Evolutionary conservation across 2,797 vertebrate species (phyloP).

Genomic region (Galago senegalensis): DNA sequence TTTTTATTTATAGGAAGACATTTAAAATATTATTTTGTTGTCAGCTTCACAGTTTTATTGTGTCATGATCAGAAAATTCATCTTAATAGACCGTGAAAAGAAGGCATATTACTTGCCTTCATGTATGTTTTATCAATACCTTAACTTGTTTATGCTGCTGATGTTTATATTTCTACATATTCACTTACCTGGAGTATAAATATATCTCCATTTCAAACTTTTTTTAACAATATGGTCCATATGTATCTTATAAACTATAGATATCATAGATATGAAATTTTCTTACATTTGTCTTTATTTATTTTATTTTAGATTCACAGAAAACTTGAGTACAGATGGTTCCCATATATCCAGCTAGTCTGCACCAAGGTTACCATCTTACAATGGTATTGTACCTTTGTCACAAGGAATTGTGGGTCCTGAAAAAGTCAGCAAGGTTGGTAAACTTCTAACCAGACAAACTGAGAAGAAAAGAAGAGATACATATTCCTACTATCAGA

Average conservation of each 20-base stretch:
- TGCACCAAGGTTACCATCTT: background rate
- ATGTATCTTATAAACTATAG: background rate
- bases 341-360: background rate
- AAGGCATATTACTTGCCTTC: background rate
- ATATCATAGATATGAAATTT: background rate
- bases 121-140: background rate
- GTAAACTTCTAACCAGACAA: background rate
- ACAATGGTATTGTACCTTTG: background rate
- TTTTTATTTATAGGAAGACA: conserved; percentile 1
- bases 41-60: background rate
- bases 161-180: background rate
- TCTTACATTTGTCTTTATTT: background rate
- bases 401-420: background rate
- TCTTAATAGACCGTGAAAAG: background rate
- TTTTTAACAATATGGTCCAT: background rate
- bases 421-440: background rate
- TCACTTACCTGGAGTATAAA: background rate
- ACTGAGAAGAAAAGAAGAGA: background rate
- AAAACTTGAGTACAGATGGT: background rate
- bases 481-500: background rate
- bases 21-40: background rate
- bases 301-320: background rate
- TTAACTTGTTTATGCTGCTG: background rate
- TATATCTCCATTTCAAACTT: background rate
- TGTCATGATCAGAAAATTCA: background rate